Conservation (phyloP, 2,797 vertebrate genomes). For the Lateolabrax maculatus region DNA sequence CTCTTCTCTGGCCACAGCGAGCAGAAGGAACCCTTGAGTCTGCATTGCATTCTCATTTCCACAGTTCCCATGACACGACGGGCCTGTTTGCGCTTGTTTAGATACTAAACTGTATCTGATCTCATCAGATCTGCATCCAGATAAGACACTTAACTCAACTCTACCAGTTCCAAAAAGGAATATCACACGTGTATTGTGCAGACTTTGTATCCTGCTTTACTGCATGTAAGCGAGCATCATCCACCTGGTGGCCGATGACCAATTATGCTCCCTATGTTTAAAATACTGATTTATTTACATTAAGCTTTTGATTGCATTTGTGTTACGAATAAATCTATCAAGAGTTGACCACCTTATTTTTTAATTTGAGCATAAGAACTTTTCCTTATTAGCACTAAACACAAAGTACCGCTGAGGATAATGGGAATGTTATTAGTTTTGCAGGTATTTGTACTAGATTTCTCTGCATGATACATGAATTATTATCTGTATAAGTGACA, state of each 20-base stretch:
- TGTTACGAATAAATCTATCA: not conserved
- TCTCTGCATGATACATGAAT: not conserved
- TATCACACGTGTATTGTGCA: not conserved
- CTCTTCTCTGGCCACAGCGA: constrained; percentile 40
- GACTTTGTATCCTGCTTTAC: not conserved
- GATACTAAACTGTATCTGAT: constrained; percentile 44
- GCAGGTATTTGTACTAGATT: not conserved
- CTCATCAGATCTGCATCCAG: constrained; percentile 25
- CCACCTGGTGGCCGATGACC: not conserved
- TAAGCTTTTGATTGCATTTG: not conserved
- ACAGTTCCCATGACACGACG: constrained; percentile 44
- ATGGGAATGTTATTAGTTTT: not conserved
- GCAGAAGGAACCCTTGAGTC: constrained; percentile 36
- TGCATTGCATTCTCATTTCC: constrained; percentile 43
- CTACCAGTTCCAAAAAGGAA: constrained; percentile 15
- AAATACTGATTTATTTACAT: not conserved
- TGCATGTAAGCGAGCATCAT: not conserved
- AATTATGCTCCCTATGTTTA: not conserved
- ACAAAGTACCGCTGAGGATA: no score
- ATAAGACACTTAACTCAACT: constrained; percentile 22
- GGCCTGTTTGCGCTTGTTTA: constrained; percentile 48
- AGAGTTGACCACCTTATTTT: not conserved
- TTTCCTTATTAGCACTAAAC: not conserved
- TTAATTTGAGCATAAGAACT: not conserved
- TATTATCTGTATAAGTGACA: not conserved